Percentiles rank a stretch among this genome's conserved stretches.
Evolutionary conservation across 2,888 invertebrate species (phyloP).

Genomic region (Cheilosia vernalis): DNA sequence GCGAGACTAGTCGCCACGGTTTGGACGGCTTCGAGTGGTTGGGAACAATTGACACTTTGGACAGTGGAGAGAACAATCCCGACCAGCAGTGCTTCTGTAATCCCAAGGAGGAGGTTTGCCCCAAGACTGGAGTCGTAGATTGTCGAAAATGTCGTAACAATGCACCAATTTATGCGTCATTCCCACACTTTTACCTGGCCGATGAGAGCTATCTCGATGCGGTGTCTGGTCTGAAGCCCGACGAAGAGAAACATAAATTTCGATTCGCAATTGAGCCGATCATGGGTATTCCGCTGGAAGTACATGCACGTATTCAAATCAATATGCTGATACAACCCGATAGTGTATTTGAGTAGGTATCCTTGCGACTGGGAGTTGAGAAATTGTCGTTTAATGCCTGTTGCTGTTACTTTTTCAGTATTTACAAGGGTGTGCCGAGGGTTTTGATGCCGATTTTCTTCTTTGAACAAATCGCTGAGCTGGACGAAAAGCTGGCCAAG

Average conservation of each 20-base stretch:
- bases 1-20: conserved; percentile 76
- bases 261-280: conserved; percentile 88
- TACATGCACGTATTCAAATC: conserved; percentile 90
- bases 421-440: conserved; percentile 84
- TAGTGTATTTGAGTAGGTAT: conserved; percentile 84
- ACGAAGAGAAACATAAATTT: conserved; percentile 87
- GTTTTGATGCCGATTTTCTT: conserved; percentile 89
- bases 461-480: conserved; percentile 88
- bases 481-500: conserved; percentile 85
- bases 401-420: conserved; percentile 82
- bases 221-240: conserved; percentile 88
- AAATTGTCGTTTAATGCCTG: not conserved
- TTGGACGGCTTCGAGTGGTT: conserved; percentile 81
- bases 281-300: conserved; percentile 90
- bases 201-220: conserved; percentile 87
- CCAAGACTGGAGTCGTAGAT: conserved; percentile 87
- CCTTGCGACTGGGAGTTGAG: not conserved
- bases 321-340: conserved; percentile 87
- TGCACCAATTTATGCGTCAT: conserved; percentile 92
- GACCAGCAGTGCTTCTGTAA: conserved; percentile 88
- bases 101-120: conserved; percentile 84
- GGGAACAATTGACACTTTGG: conserved; percentile 87
- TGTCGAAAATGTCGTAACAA: conserved; percentile 90
- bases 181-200: conserved; percentile 92
- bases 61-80: conserved; percentile 87